Evolutionary conservation across 2,113 vertebrate species (phyloP).

Genomic region (Chaetodon trifascialis): DNA sequence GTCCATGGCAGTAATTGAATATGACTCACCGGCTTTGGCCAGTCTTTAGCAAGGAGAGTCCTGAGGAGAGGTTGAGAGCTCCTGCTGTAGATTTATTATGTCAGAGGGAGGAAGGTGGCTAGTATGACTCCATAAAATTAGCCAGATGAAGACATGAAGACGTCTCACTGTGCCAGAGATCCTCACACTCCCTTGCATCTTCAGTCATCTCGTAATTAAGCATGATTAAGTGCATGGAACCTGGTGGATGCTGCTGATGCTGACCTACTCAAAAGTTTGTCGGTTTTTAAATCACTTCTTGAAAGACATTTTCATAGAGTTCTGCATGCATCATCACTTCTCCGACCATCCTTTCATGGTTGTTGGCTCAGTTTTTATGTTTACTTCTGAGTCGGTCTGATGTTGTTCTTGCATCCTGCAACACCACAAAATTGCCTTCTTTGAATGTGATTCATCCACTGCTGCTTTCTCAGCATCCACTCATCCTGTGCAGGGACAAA

Average conservation of each 20-base stretch:
- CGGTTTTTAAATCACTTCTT: background rate
- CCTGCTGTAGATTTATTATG: constrained; percentile 28
- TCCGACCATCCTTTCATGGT: background rate
- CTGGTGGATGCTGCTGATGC: constrained; percentile 3
- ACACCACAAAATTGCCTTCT: background rate
- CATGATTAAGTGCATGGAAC: background rate
- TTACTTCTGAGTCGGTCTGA: background rate
- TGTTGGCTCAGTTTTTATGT: background rate
- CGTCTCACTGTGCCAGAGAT: background rate
- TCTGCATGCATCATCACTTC: background rate
- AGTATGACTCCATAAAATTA: constrained; percentile 18
- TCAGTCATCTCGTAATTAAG: constrained; percentile 9
- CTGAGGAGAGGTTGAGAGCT: constrained; percentile 10
- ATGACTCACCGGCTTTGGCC: constrained; percentile 16
- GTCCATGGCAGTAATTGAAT: constrained; percentile 16
- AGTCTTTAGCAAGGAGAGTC: constrained; percentile 7
- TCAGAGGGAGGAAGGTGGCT: constrained; percentile 11
- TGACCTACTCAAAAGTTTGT: background rate
- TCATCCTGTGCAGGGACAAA: background rate
- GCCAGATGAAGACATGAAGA: background rate
- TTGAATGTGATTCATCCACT: background rate
- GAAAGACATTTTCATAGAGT: constrained; percentile 1
- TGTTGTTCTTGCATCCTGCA: background rate
- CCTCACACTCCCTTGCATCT: background rate
- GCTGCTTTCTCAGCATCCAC: background rate